Evolutionary conservation across 2,888 invertebrate species (phyloP), one percentile per base, ranked within the genome.

Genomic region (Neoaliturus tenellus): DNA sequence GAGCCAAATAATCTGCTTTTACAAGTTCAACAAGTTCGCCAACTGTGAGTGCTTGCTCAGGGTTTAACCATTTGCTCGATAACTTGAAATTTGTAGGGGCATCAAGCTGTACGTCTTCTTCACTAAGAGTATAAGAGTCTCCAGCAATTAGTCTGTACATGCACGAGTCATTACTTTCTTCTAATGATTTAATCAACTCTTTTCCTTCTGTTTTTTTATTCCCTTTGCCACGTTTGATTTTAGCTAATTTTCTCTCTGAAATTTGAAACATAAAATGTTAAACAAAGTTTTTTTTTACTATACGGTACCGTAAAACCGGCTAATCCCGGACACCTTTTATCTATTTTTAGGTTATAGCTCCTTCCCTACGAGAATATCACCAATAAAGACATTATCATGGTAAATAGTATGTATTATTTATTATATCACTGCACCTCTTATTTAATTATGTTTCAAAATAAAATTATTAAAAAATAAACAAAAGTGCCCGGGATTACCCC

Each of bases 101-200:
- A 31, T 86, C 85, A 4, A 86, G 75, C 20, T 82, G 83, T 20
- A 86, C 55, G 58, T 88, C 85, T 51, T 81, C 69, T 31, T 83
- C 81, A 1, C 73, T 75, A 41, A 84, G 51, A 51, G 81, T 62
- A 31, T 41, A 73, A 17, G 81, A 44, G 41, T 87, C 82, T 71
- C 87, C 87, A 28, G 84, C 71, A 17, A 87, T 83, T 51, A 87
- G 73, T 86, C 93, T 92, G 82, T 93, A 91, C 86, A 94, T 92
- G 87, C 92, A 93, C 87, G 94, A 93, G 81, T 92, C 93, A 86
- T 93, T 91, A 81, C 91, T 93, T 35, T 92, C 92, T 10, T 93
- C 89, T 73, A 94, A 89, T 73, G 94, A 92, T 83, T 92, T 92
- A 1, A 94, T 91, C 23, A 94, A 92, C 88, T 93, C 93, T 86